Conservation (phyloP, 2,113 vertebrate genomes). For the Pterocles burchelli region DNA sequence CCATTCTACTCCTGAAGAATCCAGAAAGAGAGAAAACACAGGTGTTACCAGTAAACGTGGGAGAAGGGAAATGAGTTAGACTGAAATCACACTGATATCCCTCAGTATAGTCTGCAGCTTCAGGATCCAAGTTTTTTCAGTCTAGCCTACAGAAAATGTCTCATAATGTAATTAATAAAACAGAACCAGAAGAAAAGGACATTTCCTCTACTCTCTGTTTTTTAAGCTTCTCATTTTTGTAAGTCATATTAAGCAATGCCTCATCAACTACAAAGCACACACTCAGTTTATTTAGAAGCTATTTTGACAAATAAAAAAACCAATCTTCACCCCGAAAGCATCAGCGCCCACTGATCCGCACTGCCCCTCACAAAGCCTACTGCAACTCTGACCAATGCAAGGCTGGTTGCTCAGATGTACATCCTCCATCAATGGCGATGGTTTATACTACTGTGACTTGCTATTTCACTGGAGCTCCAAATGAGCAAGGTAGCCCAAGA, state of each 20-base stretch:
- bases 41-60: not conserved
- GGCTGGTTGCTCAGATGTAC: not conserved
- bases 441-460: not conserved
- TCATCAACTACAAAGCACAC: not conserved
- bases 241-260: not conserved
- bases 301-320: not conserved
- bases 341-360: not conserved
- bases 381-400: fast-evolving
- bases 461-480: not conserved
- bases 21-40: not conserved
- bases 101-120: not conserved
- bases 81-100: not conserved
- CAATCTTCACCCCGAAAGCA: not conserved
- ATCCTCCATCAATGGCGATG: fast-evolving
- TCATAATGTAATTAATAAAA: not conserved
- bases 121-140: not conserved
- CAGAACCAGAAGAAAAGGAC: not conserved
- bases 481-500: not conserved
- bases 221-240: not conserved
- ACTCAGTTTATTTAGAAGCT: not conserved
- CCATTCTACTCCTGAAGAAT: not conserved
- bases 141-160: not conserved
- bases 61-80: not conserved
- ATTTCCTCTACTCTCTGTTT: not conserved
- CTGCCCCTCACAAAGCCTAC: not conserved